Conservation (phyloP, 2,113 vertebrate species). For the Anguilla rostrata region DNA sequence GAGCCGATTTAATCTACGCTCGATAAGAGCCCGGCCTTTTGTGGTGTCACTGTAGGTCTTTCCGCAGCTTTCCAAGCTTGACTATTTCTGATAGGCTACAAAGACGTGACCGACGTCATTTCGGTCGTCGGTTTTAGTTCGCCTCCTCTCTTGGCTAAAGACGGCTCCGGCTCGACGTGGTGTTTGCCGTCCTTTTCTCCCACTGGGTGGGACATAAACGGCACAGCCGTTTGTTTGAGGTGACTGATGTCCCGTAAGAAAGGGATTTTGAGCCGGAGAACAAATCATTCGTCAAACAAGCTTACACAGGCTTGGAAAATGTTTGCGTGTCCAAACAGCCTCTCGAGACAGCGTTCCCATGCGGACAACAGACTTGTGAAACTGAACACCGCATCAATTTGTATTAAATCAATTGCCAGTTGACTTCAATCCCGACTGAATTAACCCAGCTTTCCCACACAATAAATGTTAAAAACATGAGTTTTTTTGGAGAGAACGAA, state of each 20-base stretch:
- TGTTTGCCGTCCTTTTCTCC: constrained; percentile 11
- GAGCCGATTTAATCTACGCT: not conserved
- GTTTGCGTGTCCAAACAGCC: not conserved
- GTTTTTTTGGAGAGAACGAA: no score
- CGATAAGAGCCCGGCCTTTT: not conserved
- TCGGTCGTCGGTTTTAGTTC: not conserved
- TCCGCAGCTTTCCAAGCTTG: not conserved
- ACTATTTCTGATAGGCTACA: constrained; percentile 7
- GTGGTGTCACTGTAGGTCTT: not conserved
- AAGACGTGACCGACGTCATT: not conserved
- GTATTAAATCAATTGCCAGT: not conserved
- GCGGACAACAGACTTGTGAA: not conserved
- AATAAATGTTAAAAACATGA: not conserved
- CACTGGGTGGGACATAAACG: not conserved
- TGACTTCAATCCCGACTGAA: not conserved
- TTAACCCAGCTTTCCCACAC: not conserved
- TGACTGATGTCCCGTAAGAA: not conserved
- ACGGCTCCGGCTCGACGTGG: not conserved
- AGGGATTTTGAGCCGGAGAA: constrained; percentile 3
- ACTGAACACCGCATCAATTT: not conserved
- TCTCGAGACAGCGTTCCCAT: not conserved
- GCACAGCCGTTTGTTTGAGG: not conserved
- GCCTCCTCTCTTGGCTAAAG: not conserved
- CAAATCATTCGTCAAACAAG: constrained; percentile 14
- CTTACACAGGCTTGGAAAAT: constrained; percentile 10